Base-by-base conservation (phyloP, 2,113 vertebrate genomes). In the Polyodon spathula region DNA sequence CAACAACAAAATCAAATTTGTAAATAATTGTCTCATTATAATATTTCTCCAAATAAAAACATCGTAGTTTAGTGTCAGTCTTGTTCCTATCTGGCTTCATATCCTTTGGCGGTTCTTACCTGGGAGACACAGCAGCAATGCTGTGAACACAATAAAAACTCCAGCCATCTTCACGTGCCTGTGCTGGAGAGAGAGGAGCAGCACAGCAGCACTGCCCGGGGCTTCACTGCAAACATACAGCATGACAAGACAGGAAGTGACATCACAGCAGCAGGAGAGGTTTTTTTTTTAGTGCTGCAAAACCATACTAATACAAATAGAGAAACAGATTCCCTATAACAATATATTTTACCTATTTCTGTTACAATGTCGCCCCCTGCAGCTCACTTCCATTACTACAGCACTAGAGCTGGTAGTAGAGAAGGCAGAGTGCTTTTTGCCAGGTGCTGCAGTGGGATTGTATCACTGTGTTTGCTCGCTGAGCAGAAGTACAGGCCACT, bases 401-500 rank as follows among this genome's bases (percentile, higher is more conserved):
- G 11, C 7, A n/a, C 11, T 12, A 5, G 51, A 4, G 39, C 14
- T 39, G 8, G 6, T 6, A 38, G 38, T 11, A 37, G 44, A 27
- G 51, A 17, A 54, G n/a, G 1, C 37, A 8, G 48, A 62, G 64
- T n/a, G n/a, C n/a, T 68, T 72, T 66, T 71, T 68, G 46, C 60
- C 59, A 59, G 59, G 60, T 44, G 52, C 11, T 27, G 54, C 27
- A 4, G 1, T 15, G 10, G 14, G 58, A 8, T 54, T 43, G 53
- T 54, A 63, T 65, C 70, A 74, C 65, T 64, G 66, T 71, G 63
- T 40, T 62, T 61, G 6, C 65, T 68, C 0, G 66, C 60, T 1
- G 72, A 71, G 57, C 72, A 74, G 3, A 69, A 76, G 50, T 76
- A 74, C 40, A 67, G 51, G 1, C 12, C 59, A 3, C 17, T 68